phyloP scores from a whole-genome alignment of 1,140 invertebrate species.

The Bombus breviceps region DNA sequence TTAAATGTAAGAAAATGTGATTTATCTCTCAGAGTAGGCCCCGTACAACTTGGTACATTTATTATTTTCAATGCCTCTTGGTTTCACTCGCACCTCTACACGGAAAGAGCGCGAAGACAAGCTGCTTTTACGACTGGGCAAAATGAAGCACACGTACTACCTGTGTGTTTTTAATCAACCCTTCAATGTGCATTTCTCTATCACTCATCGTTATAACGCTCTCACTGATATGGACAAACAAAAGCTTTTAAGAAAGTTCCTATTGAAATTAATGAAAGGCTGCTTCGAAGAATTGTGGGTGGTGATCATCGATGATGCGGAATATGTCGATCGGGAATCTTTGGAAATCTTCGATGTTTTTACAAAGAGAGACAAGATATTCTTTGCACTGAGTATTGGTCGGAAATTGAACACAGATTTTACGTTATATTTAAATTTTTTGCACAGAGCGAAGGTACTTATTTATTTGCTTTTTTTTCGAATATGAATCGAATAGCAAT shows the following conservation, averaged over 20 bases:
- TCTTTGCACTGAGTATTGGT: constrained; percentile 75
- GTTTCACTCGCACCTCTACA: constrained; percentile 72
- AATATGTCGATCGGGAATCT: constrained; percentile 83
- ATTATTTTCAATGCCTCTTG: constrained; percentile 80
- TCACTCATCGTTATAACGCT: constrained; percentile 71
- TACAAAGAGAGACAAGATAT: constrained; percentile 67
- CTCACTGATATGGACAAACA: constrained; percentile 70
- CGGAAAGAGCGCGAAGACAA: constrained; percentile 79
- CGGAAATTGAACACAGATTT: constrained; percentile 64
- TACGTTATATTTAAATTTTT: constrained; percentile 57
- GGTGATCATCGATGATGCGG: constrained; percentile 83
- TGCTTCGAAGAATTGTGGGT: constrained; percentile 81
- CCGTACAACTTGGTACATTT: constrained; percentile 79
- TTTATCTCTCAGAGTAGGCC: constrained; percentile 65
- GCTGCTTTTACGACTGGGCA: constrained; percentile 73
- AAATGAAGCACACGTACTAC: constrained; percentile 73
- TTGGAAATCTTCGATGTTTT: constrained; percentile 81
- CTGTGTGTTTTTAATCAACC: constrained; percentile 83
- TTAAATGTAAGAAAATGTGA: neutral
- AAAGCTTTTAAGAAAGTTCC: constrained; percentile 75
- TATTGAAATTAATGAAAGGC: constrained; percentile 67
- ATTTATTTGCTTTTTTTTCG: neutral
- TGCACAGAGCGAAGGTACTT: constrained; percentile 68
- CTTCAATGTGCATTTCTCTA: constrained; percentile 83
- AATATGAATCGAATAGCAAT: neutral